Evolutionary conservation across 2,797 vertebrate species (phyloP), one percentile per base, ranked within the genome.

Genomic region (Gymnothorax reevesii): DNA sequence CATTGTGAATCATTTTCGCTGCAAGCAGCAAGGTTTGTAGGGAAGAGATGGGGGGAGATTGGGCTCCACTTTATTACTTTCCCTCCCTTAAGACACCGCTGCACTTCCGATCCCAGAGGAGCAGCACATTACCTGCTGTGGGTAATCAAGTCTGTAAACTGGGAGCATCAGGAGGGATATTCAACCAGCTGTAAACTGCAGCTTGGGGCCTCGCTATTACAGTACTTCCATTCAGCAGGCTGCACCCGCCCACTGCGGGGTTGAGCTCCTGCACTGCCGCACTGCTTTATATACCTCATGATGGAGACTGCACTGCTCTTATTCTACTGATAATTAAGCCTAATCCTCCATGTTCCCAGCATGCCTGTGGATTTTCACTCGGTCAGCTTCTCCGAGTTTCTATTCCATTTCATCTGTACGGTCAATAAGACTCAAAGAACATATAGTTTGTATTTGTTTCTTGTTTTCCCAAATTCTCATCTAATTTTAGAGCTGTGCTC

Each of bases 201-300:
- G 60, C 64, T 86, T 33, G 42, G 8, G 57, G 6, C 82, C 84
- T 86, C 54, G 55, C 83, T 84, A 82, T 89, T 88, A 86, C 90
- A 87, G 87, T 89, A 85, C 89, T 87, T 90, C 87, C 60, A 83
- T 90, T 91, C 89, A 79, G 85, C 82, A 82, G 90, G 87, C 91
- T 90, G 91, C 92, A 91, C n/a, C 75, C 49, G 90, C 90, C 87
- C 86, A 71, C 59, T 33, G n/a, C 4, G 80, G 80, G 80, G 80
- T 59, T 52, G 0, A 57, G 80, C 55, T n/a, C 49, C n/a, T 25
- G n/a, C 80, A 10, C 80, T 1, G 80, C 80, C 27, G 22, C n/a
- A 57, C 55, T 82, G 22, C 80, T 83, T 83, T 83, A 13, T 83
- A 13, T 59, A 13, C 25, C n/a, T 13, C 4, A 6, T n/a, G 12